Evolutionary conservation across 2,888 invertebrate genomes (phyloP), one percentile per base, ranked within the genome.

Genomic region (Elysia crispata): DNA sequence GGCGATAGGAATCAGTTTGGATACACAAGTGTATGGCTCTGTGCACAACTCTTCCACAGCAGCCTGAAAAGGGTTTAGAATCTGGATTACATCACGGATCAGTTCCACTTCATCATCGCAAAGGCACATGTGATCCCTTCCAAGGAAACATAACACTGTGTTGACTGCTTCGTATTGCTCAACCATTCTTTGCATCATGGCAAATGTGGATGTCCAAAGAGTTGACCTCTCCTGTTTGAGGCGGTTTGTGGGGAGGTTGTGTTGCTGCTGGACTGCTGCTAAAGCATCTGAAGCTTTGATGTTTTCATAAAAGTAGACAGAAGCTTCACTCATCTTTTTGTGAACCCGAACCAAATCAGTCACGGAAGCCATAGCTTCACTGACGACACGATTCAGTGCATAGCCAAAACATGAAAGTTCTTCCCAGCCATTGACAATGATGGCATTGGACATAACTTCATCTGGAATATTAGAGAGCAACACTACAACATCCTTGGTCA

Each of bases 61-160:
- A 6, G 80, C 80, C 33, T 80, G 76, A 62, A 80, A 80, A 0
- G 80, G 80, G 3, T 54, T 50, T 1, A 79, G 69, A 23, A 76
- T 70, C 23, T 80, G 76, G 41, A 80, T 66, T 3, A 76, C 62
- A 25, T 50, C 41, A 20, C 70, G 13, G 41, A 80, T 80, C 0
- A 80, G 76, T 50, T 80, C 80, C 11, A 80, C 76, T 30, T 80
- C 80, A 23, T 80, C 80, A 62, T 80, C 80, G 30, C 80, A 80
- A 20, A 80, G 57, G 41, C 76, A 76, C 70, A 80, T 76, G 74
- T 79, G 75, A 25, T 76, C 76, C 76, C 69, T 80, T 11, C 76
- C 76, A 0, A 76, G 76, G 70, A 80, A 80, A 41, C 80, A 80
- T 0, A 80, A 62, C 1, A 80, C 80, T 0, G 80, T 80, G 50